Base-by-base conservation (phyloP, 1,140 invertebrate species). In the Megathymus violae region DNA sequence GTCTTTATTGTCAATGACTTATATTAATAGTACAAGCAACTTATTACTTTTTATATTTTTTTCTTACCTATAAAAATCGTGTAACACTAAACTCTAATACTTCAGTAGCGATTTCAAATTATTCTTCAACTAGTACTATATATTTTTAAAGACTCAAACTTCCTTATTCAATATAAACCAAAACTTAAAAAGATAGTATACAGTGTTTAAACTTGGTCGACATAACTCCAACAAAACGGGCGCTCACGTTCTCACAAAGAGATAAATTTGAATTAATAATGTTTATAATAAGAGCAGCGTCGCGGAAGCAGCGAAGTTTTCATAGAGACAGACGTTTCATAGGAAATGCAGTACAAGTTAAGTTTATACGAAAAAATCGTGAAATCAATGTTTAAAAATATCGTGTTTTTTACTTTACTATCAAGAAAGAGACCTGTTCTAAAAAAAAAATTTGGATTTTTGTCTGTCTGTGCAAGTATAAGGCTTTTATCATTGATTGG, bases 241-340 rank as follows among this genome's bases (percentile, higher is more conserved):
- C n/a, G 43, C 17, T 38, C 38, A 31, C 52, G 40, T 13, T 17
- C 31, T 31, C 7, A 2, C n/a, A 27, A n/a, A 43, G 50, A 54
- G 34, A 61, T 67, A 75, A 69, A 73, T 75, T 75, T 73, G 64
- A 67, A 76, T 78, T 74, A 64, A 51, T 62, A 64, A 48, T 71
- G 67, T 74, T 73, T 71, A 78, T 75, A 67, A 73, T 62, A 73
- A 75, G 56, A 65, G 67, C 62, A 61, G 19, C 31, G 69, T 59
- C 61, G 60, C 64, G 61, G 54, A 64, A 63, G 54, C 47, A 61
- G 59, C 16, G 48, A 62, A 31, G 38, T 52, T 50, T 52, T 6
- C 25, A n/a, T 14, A 52, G 14, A 52, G 40, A 44, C 22, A 11
- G 7, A 17, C 17, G 19, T 40, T 54, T 40, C 13, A 15, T 17